phyloP scores from a whole-genome alignment of 2,113 vertebrate species.

The Fulica atra region DNA sequence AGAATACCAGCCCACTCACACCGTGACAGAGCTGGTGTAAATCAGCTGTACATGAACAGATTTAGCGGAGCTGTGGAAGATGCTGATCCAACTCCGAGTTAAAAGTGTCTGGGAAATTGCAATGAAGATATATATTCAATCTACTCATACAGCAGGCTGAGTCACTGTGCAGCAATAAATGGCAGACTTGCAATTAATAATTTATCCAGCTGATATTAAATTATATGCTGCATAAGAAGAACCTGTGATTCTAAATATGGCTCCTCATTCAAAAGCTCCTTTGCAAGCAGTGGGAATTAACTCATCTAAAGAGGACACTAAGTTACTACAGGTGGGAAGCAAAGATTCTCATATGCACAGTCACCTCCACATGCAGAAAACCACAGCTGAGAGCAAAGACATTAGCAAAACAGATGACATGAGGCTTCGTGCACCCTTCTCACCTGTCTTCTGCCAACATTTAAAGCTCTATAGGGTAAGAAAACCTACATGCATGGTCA shows the following conservation, averaged over 20 bases:
- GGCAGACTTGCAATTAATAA: conserved; percentile 30
- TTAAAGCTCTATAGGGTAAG: neutral
- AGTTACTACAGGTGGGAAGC: neutral
- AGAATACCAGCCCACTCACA: neutral
- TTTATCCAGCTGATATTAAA: conserved; percentile 40
- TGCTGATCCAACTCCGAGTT: neutral
- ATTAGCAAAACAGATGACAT: neutral
- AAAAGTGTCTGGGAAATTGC: conserved; percentile 4
- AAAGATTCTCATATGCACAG: neutral
- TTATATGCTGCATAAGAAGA: neutral
- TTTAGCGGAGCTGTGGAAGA: neutral
- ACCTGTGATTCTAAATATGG: neutral
- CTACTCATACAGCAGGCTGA: conserved; percentile 25
- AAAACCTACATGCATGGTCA: neutral
- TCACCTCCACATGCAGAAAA: neutral
- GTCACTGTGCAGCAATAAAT: neutral
- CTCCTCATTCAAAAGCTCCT: conserved; percentile 22
- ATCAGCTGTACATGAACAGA: neutral
- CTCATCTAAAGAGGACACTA: neutral
- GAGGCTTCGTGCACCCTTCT: neutral
- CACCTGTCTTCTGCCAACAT: neutral
- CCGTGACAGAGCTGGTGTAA: neutral
- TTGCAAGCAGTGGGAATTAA: neutral
- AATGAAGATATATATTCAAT: conserved; percentile 20
- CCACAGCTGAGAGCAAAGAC: neutral